phyloP scores from a whole-genome alignment of 2,113 vertebrate species.

The Struthidea cinerea region DNA sequence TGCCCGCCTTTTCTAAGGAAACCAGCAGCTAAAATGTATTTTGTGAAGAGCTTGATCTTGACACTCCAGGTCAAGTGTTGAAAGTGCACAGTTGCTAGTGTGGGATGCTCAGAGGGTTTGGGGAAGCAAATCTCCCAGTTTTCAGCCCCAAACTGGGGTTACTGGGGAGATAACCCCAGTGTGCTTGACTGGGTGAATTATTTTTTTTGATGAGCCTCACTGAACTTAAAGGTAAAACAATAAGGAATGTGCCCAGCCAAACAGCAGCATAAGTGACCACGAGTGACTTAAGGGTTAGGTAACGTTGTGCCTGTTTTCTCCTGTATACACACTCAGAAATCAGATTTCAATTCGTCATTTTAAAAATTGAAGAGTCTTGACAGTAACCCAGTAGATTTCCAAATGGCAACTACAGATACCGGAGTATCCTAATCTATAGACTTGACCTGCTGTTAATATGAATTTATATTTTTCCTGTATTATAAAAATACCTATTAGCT shows the following conservation, averaged over 20 bases:
- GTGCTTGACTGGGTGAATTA: neutral
- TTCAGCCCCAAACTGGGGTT: neutral
- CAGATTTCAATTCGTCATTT: neutral
- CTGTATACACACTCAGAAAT: neutral
- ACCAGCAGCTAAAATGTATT: neutral
- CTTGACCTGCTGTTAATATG: neutral
- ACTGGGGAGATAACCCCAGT: neutral
- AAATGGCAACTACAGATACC: neutral
- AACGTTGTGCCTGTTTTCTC: neutral
- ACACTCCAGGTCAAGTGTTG: neutral
- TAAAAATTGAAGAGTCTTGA: neutral
- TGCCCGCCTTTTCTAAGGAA: neutral
- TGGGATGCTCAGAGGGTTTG: neutral
- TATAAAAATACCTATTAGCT: neutral
- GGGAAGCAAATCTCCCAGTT: neutral
- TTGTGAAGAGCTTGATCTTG: neutral
- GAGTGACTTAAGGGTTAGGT: neutral
- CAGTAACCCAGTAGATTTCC: neutral
- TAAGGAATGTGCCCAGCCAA: neutral
- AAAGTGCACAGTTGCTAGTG: neutral
- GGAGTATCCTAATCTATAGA: neutral
- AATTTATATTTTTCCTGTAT: neutral
- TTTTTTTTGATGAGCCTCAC: neutral
- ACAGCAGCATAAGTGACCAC: rapidly evolving
- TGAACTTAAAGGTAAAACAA: neutral